A percentile compares a stretch with the other conserved stretches of the same genome.
Evolutionary conservation across 2,888 invertebrate genomes (phyloP).

Genomic region (Orthosia incerta): DNA sequence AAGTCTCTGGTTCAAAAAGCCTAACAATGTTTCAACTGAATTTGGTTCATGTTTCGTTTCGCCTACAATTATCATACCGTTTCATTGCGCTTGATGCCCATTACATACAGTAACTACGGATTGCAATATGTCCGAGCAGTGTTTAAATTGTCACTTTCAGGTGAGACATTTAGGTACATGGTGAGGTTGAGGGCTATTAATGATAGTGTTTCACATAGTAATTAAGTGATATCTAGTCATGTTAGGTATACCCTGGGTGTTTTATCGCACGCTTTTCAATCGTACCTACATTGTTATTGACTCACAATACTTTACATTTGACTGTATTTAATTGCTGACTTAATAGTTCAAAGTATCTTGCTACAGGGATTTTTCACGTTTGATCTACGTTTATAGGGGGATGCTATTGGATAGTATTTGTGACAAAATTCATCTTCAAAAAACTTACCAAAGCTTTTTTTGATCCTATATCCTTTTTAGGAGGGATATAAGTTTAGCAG

Average conservation of each 20-base stretch:
- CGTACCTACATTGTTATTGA: neutral
- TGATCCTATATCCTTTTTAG: too few relatives aligned
- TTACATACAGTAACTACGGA: neutral
- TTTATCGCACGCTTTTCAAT: neutral
- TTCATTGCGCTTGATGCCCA: neutral
- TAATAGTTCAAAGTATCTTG: too few relatives aligned
- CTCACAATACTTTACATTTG: too few relatives aligned
- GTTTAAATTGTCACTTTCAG: conserved; percentile 2
- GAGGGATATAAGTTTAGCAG: too few relatives aligned
- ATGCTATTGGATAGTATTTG: too few relatives aligned
- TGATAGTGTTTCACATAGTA: neutral
- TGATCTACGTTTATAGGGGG: too few relatives aligned
- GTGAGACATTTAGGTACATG: neutral
- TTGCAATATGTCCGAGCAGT: neutral
- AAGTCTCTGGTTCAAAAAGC: too few relatives aligned
- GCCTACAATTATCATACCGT: neutral
- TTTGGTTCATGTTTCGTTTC: neutral
- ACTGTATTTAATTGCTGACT: too few relatives aligned
- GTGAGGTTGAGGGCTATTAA: neutral
- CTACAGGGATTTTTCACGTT: too few relatives aligned
- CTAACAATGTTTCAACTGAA: neutral
- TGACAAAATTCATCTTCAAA: too few relatives aligned
- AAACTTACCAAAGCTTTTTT: too few relatives aligned
- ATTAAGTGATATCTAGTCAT: neutral
- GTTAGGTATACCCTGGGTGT: neutral